Conservation (phyloP, 2,797 vertebrate species). For the Neomorphus geoffroyi region DNA sequence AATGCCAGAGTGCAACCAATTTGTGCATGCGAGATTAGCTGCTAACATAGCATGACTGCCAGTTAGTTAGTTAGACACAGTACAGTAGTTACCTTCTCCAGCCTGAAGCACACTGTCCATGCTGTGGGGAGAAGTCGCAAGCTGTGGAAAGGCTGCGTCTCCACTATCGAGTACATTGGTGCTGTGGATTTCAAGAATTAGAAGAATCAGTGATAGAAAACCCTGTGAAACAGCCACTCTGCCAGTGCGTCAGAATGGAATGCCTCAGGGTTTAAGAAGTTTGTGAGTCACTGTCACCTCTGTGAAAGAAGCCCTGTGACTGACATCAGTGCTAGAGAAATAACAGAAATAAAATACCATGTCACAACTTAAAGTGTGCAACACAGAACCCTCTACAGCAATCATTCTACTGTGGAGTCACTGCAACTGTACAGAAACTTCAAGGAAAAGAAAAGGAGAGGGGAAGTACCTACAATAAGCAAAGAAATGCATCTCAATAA, state of each 20-base stretch:
- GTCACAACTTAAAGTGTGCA: not conserved
- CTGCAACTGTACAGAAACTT: not conserved
- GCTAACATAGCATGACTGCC: not conserved
- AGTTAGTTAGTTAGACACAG: rapidly evolving
- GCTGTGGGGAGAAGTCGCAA: conserved; percentile 90
- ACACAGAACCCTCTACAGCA: not conserved
- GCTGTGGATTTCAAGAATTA: conserved; percentile 73
- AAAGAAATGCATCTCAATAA: not conserved
- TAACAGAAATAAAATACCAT: not conserved
- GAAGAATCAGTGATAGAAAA: not conserved
- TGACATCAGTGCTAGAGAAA: not conserved
- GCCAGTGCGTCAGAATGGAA: not conserved
- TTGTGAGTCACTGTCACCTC: not conserved
- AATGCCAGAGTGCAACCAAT: not conserved
- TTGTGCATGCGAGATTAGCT: not conserved
- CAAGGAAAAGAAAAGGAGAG: not conserved
- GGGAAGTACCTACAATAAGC: not conserved
- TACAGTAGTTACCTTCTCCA: conserved; percentile 82
- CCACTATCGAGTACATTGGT: conserved; percentile 87
- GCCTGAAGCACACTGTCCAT: conserved; percentile 93
- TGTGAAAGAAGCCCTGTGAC: not conserved
- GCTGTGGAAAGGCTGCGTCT: conserved; percentile 85
- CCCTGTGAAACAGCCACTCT: not conserved
- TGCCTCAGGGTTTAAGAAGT: not conserved
- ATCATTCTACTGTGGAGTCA: not conserved